Percentiles rank a stretch among this genome's conserved stretches.
Conservation (phyloP, 2,888 invertebrate genomes). For the Acrocyrtus sp. region DNA sequence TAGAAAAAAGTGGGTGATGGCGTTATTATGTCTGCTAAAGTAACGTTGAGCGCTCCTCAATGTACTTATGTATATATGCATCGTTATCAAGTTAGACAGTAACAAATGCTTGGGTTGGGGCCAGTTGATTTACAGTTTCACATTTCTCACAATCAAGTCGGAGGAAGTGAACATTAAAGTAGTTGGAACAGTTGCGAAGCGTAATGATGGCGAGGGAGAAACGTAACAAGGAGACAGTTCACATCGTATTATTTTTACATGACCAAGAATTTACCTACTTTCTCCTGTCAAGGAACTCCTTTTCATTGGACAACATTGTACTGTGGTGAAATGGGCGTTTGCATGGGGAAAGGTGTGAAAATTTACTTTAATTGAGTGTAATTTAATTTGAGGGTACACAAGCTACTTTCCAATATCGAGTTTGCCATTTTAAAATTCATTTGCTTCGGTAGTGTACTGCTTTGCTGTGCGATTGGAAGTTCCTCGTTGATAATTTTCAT, state of each 20-base stretch:
- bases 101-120: not conserved
- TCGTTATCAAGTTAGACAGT: no score
- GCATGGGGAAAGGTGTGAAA: slow-evolving; percentile 59
- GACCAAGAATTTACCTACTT: slow-evolving; percentile 38
- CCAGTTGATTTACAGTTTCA: no score
- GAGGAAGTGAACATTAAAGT: not conserved
- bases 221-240: slow-evolving; percentile 7
- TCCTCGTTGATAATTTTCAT: not conserved
- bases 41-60: no score
- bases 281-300: slow-evolving; percentile 45
- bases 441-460: no score
- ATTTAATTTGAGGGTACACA: slow-evolving; percentile 1
- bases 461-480: no score
- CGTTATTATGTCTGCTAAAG: not conserved
- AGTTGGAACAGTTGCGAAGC: not conserved
- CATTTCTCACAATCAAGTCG: not conserved
- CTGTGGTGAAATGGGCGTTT: slow-evolving; percentile 56
- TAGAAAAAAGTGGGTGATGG: slow-evolving; percentile 11
- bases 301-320: slow-evolving; percentile 6
- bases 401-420: not conserved
- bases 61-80: no score
- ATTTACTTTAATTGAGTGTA: slow-evolving; percentile 11
- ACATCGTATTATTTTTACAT: slow-evolving; percentile 24
- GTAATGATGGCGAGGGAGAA: slow-evolving; percentile 34
- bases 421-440: no score